Conservation (phyloP, 1,140 invertebrate genomes). For the Rhyacophila brunnea region DNA sequence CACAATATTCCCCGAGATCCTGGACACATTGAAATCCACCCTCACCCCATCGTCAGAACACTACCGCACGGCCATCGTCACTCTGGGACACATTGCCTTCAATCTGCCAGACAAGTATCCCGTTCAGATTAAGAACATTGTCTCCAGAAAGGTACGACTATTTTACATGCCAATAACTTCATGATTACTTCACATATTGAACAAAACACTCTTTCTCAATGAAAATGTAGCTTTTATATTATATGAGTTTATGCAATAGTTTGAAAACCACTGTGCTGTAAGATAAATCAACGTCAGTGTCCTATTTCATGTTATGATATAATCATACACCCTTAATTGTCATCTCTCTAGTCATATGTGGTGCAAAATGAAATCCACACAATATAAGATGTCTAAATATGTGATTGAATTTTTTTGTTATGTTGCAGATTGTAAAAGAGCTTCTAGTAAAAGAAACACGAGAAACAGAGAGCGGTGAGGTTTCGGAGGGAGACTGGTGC, state of each 20-base stretch:
- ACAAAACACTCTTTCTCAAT: too few relatives aligned
- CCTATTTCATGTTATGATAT: too few relatives aligned
- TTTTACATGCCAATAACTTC: too few relatives aligned
- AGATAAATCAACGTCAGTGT: too few relatives aligned
- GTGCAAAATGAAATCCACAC: too few relatives aligned
- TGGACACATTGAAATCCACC: conserved; percentile 76
- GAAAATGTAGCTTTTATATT: too few relatives aligned
- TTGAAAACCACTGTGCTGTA: too few relatives aligned
- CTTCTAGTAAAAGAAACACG: conserved; percentile 80
- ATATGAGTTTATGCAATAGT: too few relatives aligned
- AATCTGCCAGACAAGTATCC: conserved; percentile 88
- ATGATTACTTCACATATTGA: too few relatives aligned
- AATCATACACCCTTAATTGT: too few relatives aligned
- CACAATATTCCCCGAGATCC: conserved; percentile 80
- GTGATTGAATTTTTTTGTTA: conserved; percentile 13
- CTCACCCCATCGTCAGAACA: conserved; percentile 77
- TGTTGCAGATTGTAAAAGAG: conserved; percentile 89
- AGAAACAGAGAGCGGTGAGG: conserved; percentile 48
- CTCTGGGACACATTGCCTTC: conserved; percentile 90
- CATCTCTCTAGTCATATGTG: too few relatives aligned
- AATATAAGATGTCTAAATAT: too few relatives aligned
- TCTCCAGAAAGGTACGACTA: conserved; percentile 76
- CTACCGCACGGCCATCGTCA: conserved; percentile 91
- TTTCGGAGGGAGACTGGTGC: conserved; percentile 76
- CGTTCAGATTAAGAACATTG: conserved; percentile 88